These are phyloP conservation scores for Nycticorax nycticorax DNA, from an alignment of 2,113 vertebrate genomes.

Conservation along the genomic window DNA sequence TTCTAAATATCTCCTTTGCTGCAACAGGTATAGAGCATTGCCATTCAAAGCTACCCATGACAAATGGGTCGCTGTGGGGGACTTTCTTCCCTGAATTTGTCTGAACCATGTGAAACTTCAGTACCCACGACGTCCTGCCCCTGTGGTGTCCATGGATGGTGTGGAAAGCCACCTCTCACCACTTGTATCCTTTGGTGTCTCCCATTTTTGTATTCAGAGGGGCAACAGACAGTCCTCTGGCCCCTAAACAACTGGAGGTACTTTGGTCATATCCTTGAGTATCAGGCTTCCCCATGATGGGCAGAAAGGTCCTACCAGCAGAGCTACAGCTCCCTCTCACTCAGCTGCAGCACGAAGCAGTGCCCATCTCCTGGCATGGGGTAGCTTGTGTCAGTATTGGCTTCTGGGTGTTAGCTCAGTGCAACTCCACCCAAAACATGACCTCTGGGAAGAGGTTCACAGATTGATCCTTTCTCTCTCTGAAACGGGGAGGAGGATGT, in stretches of 20 bases:
- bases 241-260: not conserved
- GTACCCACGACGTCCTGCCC: not conserved
- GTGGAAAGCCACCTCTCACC: not conserved
- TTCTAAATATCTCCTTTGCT: not conserved
- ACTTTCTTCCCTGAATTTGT: not conserved
- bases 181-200: rapidly evolving
- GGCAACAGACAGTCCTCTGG: not conserved
- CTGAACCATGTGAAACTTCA: not conserved
- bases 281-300: rapidly evolving
- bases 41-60: not conserved
- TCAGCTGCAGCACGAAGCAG: rapidly evolving
- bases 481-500: not conserved
- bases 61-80: rapidly evolving
- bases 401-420: not conserved
- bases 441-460: not conserved
- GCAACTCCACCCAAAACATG: not conserved
- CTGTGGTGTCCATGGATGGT: not conserved
- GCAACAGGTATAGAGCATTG: not conserved
- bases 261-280: not conserved
- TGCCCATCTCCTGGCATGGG: not conserved
- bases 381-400: not conserved
- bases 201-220: not conserved
- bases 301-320: not conserved
- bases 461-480: not conserved
- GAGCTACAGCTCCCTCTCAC: not conserved